Percentiles rank a stretch among this genome's conserved stretches.
Conservation (phyloP, 2,888 invertebrate genomes). For the Plagodis pulveraria region DNA sequence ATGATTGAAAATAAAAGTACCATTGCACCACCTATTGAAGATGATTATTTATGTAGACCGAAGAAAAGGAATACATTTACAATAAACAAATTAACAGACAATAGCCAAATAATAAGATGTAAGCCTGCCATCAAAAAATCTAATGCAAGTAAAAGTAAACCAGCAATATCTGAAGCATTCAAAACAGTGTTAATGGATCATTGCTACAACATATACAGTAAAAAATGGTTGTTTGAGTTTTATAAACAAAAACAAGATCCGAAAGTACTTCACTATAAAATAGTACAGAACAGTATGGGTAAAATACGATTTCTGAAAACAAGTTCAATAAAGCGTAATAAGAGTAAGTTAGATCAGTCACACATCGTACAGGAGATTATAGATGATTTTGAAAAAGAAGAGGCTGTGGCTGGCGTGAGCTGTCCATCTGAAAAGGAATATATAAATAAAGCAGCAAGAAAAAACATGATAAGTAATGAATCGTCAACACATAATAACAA, state of each 20-base stretch:
- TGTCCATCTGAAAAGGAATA: neutral
- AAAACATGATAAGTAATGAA: neutral
- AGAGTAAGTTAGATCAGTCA: neutral
- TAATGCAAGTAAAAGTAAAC: too few relatives aligned
- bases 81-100: too few relatives aligned
- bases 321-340: neutral
- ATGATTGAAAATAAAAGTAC: neutral
- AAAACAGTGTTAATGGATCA: neutral
- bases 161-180: neutral
- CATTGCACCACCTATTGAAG: too few relatives aligned
- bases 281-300: neutral
- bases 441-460: neutral
- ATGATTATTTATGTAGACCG: too few relatives aligned
- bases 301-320: neutral
- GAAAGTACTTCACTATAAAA: neutral
- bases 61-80: too few relatives aligned
- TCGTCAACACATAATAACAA: neutral
- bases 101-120: too few relatives aligned
- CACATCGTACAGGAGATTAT: neutral
- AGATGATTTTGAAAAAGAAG: constrained; percentile 2
- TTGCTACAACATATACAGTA: neutral
- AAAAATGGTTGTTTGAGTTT: too few relatives aligned
- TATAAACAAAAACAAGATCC: too few relatives aligned
- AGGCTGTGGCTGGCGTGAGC: neutral
- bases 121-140: too few relatives aligned